A percentile compares a stretch with the other conserved stretches of the same genome.
Conservation (phyloP, 1,140 invertebrate species). For the Aricia agestis region DNA sequence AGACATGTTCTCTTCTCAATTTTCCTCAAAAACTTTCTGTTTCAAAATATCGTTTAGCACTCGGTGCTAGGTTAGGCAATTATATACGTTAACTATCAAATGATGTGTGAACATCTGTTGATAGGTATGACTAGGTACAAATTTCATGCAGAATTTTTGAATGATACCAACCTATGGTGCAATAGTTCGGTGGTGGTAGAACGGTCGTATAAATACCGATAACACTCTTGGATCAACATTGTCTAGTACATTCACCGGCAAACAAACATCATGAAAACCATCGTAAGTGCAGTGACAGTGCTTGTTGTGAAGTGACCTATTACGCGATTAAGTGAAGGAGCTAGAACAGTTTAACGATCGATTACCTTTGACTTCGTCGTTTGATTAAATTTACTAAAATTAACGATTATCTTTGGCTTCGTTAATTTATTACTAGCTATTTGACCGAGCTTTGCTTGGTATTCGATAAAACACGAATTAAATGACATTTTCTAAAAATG, state of each 20-base stretch:
- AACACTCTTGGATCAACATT: conserved; percentile 60
- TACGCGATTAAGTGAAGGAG: conserved; percentile 18
- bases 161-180: conserved; percentile 49
- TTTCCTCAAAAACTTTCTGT: conserved; percentile 12
- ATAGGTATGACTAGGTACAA: conserved; percentile 33
- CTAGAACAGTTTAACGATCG: background rate
- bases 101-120: conserved; percentile 29
- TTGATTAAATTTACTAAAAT: too few species aligned
- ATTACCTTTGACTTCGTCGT: background rate
- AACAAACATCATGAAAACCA: conserved; percentile 64
- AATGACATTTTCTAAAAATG: too few species aligned
- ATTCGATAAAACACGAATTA: too few species aligned
- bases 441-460: too few species aligned
- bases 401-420: too few species aligned
- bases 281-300: conserved; percentile 66
- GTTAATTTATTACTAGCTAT: too few species aligned
- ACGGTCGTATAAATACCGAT: conserved; percentile 68
- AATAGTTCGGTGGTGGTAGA: conserved; percentile 63
- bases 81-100: conserved; percentile 16
- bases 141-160: conserved; percentile 47
- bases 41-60: conserved; percentile 13
- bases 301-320: conserved; percentile 17
- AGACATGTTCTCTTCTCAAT: background rate
- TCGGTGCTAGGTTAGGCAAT: background rate
- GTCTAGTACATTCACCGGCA: conserved; percentile 64